Evolutionary conservation across 1,140 invertebrate genomes (phyloP).

Genomic region (Cyclina sinensis): DNA sequence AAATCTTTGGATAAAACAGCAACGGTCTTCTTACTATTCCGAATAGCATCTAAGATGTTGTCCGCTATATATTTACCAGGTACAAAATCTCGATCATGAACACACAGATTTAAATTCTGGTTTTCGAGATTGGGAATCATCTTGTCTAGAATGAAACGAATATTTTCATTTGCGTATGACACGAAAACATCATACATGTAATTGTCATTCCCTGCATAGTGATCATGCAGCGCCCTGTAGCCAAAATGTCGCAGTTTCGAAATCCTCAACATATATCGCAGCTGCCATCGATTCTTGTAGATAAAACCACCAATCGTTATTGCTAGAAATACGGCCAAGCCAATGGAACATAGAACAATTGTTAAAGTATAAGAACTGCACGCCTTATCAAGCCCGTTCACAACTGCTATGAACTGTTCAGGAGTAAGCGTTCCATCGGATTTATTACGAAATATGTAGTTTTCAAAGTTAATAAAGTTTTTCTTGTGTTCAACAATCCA

Average conservation of each 20-base stretch:
- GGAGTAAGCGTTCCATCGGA: not conserved
- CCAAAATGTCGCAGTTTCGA: constrained; percentile 45
- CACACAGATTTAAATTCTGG: constrained; percentile 68
- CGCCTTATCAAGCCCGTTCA: constrained; percentile 3
- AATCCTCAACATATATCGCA: constrained; percentile 40
- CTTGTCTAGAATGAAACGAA: constrained; percentile 60
- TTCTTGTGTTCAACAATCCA: constrained; percentile 32
- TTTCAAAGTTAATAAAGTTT: not conserved
- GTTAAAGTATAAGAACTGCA: not conserved
- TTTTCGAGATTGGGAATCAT: constrained; percentile 70
- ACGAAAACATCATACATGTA: constrained; percentile 76
- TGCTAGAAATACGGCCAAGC: constrained; percentile 11
- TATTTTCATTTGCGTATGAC: constrained; percentile 71
- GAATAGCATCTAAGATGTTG: constrained; percentile 89
- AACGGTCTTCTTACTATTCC: constrained; percentile 89
- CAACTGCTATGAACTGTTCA: not conserved
- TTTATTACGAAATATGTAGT: not conserved
- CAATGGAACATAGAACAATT: constrained; percentile 7
- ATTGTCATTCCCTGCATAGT: not conserved
- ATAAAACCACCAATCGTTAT: constrained; percentile 32
- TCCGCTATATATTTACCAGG: constrained; percentile 87
- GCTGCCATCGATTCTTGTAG: constrained; percentile 56
- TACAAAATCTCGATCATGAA: constrained; percentile 80
- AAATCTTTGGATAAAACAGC: constrained; percentile 89
- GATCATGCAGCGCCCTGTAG: not conserved